These are phyloP conservation scores for Ceratoteleas bidentatus DNA, from an alignment of 1,140 invertebrate species.

Conservation along the genomic window DNA sequence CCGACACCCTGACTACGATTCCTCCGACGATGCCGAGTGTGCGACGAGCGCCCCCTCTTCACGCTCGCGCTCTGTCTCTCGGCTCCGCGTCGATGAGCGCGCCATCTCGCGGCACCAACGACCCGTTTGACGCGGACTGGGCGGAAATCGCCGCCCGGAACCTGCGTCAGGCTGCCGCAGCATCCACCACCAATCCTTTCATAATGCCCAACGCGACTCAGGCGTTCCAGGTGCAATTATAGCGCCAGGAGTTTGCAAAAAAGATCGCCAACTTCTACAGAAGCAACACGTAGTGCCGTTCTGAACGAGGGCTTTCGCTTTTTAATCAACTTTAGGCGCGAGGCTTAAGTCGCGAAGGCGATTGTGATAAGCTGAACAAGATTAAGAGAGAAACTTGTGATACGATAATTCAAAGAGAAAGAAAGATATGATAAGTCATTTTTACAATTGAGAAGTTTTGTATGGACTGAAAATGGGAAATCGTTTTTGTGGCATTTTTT, in stretches of 20 bases:
- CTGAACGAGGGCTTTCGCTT: slow-evolving; percentile 12
- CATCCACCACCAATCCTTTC: slow-evolving; percentile 80
- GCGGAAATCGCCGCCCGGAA: slow-evolving; percentile 83
- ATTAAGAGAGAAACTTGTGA: neutral
- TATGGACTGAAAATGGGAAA: neutral
- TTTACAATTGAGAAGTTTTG: neutral
- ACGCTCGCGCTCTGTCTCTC: slow-evolving; percentile 84
- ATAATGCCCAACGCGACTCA: slow-evolving; percentile 81
- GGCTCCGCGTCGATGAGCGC: slow-evolving; percentile 80
- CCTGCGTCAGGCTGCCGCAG: slow-evolving; percentile 74
- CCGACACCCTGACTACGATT: slow-evolving; percentile 68
- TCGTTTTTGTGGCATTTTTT: no score
- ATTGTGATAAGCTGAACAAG: neutral
- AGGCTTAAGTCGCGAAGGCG: neutral
- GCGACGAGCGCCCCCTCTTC: slow-evolving; percentile 82
- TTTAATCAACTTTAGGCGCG: slow-evolving; percentile 1
- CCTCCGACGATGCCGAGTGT: slow-evolving; percentile 77
- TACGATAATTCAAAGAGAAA: neutral
- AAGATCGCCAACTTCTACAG: slow-evolving; percentile 76
- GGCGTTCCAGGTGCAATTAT: slow-evolving; percentile 86
- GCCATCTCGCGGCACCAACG: slow-evolving; percentile 76
- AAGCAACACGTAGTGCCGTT: slow-evolving; percentile 72
- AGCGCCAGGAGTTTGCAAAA: slow-evolving; percentile 79
- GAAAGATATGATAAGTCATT: no score
- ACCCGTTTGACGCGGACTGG: slow-evolving; percentile 95